A percentile compares a stretch with the other conserved stretches of the same genome.
Evolutionary conservation across 2,797 vertebrate genomes (phyloP).

Genomic region (Phyllotis vaccarum): DNA sequence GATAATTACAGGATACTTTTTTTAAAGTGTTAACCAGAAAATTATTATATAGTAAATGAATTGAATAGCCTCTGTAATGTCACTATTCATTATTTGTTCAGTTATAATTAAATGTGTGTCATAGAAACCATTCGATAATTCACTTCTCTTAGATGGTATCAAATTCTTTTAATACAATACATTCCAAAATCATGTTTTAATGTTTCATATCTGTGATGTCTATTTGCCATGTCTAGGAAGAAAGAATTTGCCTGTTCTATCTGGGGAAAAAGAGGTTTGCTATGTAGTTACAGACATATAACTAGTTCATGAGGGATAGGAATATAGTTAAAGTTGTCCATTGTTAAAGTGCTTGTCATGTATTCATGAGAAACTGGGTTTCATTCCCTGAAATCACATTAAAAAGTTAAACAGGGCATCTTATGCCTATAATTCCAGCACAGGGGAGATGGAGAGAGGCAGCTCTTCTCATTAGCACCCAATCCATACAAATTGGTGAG

Average conservation of each 20-base stretch:
- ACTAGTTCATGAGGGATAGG: not conserved
- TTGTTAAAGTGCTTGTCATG: not conserved
- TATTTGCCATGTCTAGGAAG: not conserved
- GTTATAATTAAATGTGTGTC: conserved; percentile 75
- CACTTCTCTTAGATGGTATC: conserved; percentile 32
- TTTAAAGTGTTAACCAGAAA: conserved; percentile 85
- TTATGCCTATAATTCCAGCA: not conserved
- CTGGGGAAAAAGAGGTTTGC: not conserved
- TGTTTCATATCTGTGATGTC: not conserved
- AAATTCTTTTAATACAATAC: conserved; percentile 32
- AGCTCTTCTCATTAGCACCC: not conserved
- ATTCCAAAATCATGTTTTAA: not conserved
- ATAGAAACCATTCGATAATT: conserved; percentile 64
- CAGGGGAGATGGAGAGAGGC: not conserved
- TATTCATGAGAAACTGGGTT: not conserved
- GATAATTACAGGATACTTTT: conserved; percentile 84
- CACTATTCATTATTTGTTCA: conserved; percentile 75
- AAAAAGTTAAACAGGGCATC: too few relatives aligned
- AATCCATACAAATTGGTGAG: not conserved
- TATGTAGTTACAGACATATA: not conserved
- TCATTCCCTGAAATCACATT: not conserved
- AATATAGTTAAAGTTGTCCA: not conserved
- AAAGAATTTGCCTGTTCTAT: not conserved
- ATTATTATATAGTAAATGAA: conserved; percentile 84
- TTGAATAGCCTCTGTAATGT: conserved; percentile 73